Conservation (phyloP, 2,113 vertebrate species). For the Ahaetulla prasina region DNA sequence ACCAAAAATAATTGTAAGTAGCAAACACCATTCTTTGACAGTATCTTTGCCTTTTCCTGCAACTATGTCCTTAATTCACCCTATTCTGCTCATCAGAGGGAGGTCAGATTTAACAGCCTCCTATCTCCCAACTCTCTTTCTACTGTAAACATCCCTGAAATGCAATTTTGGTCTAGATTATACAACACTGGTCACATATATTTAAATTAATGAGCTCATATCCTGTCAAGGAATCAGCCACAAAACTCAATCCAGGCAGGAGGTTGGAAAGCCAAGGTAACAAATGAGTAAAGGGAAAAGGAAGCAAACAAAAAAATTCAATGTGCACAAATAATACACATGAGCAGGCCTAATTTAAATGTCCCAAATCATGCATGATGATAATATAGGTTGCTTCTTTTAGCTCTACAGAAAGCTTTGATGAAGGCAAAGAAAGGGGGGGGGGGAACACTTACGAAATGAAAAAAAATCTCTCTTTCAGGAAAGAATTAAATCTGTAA, state of each 20-base stretch:
- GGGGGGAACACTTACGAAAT: slow-evolving; percentile 8
- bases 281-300: slow-evolving; percentile 1
- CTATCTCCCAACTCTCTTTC: not conserved
- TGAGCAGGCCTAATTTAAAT: not conserved
- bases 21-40: not conserved
- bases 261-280: slow-evolving; percentile 16
- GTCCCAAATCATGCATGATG: not conserved
- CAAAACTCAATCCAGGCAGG: slow-evolving; percentile 32
- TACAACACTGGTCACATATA: slow-evolving; percentile 22
- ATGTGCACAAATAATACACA: not conserved
- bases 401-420: slow-evolving; percentile 28
- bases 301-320: not conserved
- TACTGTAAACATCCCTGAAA: not conserved
- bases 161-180: slow-evolving; percentile 9
- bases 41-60: not conserved
- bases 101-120: not conserved
- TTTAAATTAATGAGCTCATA: slow-evolving; percentile 4
- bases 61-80: not conserved
- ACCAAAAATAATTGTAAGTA: fast-evolving
- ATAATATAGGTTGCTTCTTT: slow-evolving; percentile 1
- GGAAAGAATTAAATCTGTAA: slow-evolving; percentile 5
- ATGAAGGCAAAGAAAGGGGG: slow-evolving; percentile 7
- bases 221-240: not conserved
- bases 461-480: slow-evolving; percentile 34
- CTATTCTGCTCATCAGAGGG: not conserved